Base-by-base conservation (phyloP, 2,888 invertebrate genomes). In the Brachypalpus laphriformis region DNA sequence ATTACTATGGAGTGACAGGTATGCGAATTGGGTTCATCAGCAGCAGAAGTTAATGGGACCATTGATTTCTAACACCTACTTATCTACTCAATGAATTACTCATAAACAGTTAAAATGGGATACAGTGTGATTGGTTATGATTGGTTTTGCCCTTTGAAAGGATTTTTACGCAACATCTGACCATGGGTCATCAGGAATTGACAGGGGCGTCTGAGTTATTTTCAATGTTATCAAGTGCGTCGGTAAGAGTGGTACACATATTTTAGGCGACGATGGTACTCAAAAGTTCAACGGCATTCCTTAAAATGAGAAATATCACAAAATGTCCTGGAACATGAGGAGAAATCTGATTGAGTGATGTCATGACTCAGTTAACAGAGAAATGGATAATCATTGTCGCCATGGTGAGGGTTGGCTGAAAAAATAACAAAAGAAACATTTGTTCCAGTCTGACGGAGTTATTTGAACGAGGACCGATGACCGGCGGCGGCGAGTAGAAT, bases 31-130 rank as follows among this genome's bases (percentile, higher is more conserved):
- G 37, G 20, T 34, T 31, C 31, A 5, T 31, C 28, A 25, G 14
- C 66, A 40, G 9, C 45, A 16, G 22, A 9, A 34, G 31, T 74
- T 80, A 51, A 74, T 80, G 54, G 34, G 25, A 11, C 11, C 16
- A 16, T 74, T 74, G 45, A 18, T 28, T 80, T 51, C 57, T 51
- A 22, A 72, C 9, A 51, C 57, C 51, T 74, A 51, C 31, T 34
- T 51, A 34, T 54, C 42, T 22, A 4, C 25, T 25, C 40, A 14
- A 6, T 14, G 40, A 25, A 25, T 2, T 5, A 5, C 2, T 25
- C 5, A 2, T 40, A 5, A 6, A 6, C 51, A 51, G 40, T 66
- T 51, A 63, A 11, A 66, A 16, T 11, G 6, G 37, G 25, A 40
- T 6, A 31, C 56, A 25, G 6, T 11, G 2, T 2, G 25, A 1